Conservation (phyloP, 1,140 invertebrate species). For the Asobara japonica region DNA sequence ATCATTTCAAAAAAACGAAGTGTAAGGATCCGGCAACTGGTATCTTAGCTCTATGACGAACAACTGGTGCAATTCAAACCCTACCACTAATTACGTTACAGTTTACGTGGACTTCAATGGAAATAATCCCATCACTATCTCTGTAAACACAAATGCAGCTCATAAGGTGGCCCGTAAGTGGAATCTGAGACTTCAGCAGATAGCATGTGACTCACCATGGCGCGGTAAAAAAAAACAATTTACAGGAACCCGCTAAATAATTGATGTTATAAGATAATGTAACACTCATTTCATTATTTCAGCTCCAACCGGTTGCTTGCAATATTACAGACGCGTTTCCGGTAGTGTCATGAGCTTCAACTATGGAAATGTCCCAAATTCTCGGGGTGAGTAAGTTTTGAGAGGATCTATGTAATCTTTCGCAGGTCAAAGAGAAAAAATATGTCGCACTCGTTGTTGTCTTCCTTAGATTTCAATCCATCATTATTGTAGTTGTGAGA, state of each 20-base stretch:
- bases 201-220: conserved; percentile 75
- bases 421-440: too few relatives aligned
- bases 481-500: too few relatives aligned
- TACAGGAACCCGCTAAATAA: conserved; percentile 24
- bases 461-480: too few relatives aligned
- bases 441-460: too few relatives aligned
- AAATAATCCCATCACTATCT: conserved; percentile 74
- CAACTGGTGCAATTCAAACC: too few relatives aligned
- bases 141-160: conserved; percentile 71
- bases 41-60: too few relatives aligned
- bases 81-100: conserved; percentile 44
- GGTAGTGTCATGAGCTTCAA: conserved; percentile 82
- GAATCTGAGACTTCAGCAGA: conserved; percentile 80
- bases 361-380: conserved; percentile 72
- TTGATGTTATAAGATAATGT: conserved; percentile 12
- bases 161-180: conserved; percentile 74
- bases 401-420: too few relatives aligned
- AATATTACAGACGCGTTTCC: conserved; percentile 75
- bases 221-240: conserved; percentile 69
- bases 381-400: conserved; percentile 47
- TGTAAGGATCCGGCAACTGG: too few relatives aligned
- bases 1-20: too few relatives aligned
- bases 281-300: conserved; percentile 37
- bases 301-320: conserved; percentile 83
- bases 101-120: conserved; percentile 82